Conservation (phyloP, 1,140 invertebrate genomes). For the Sminthurinus signatus region DNA sequence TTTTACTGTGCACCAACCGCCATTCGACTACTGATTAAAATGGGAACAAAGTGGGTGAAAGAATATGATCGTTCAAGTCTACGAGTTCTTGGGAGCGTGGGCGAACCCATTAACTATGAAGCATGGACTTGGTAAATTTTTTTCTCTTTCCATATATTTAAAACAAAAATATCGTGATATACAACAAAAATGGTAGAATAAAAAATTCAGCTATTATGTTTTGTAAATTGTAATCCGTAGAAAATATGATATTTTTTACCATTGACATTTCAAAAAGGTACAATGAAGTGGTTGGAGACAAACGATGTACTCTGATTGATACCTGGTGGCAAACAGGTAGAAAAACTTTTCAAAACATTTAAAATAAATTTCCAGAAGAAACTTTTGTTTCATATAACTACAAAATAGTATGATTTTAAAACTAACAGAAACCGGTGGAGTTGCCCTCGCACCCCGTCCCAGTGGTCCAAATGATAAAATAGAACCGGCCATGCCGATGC, state of each 20-base stretch:
- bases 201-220: no score
- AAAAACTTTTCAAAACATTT: no score
- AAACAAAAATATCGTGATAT: no score
- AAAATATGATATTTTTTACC: no score
- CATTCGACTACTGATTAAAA: conserved; percentile 50
- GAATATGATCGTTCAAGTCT: conserved; percentile 51
- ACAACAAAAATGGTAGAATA: no score
- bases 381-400: no score
- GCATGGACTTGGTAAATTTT: conserved; percentile 57
- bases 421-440: conserved; percentile 39
- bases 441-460: conserved; percentile 32
- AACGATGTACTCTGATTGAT: conserved; percentile 54
- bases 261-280: no score
- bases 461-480: conserved; percentile 30
- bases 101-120: conserved; percentile 54
- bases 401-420: no score
- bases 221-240: no score
- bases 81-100: conserved; percentile 52
- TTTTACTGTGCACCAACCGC: conserved; percentile 55
- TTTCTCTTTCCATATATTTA: no score
- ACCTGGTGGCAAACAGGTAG: conserved; percentile 61
- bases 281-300: conserved; percentile 49
- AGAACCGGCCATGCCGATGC: conserved; percentile 36
- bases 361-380: no score
- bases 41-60: conserved; percentile 47